phyloP scores from a whole-genome alignment of 2,888 invertebrate species.

The Seira sanloemensis region DNA sequence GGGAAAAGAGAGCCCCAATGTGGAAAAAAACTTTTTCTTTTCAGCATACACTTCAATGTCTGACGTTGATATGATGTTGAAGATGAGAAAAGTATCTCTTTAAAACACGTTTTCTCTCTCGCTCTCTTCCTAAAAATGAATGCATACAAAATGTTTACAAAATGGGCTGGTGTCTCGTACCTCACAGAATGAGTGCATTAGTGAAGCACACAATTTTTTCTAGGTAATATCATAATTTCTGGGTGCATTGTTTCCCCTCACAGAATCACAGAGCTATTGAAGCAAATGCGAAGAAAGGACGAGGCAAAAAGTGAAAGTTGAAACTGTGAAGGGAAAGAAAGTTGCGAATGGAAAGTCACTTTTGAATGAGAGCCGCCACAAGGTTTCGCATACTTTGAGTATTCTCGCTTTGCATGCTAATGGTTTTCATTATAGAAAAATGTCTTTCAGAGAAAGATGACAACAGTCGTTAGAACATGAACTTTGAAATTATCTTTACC shows the following conservation, averaged over 20 bases:
- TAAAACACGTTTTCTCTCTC: not conserved
- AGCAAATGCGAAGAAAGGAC: not conserved
- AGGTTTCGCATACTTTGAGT: not conserved
- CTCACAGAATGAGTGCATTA: too few species aligned
- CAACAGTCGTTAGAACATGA: too few species aligned
- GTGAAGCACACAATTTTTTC: too few species aligned
- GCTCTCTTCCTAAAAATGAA: not conserved
- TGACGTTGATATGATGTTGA: not conserved
- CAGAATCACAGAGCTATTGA: not conserved
- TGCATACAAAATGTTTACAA: not conserved
- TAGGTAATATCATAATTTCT: not conserved
- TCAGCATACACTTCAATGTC: not conserved
- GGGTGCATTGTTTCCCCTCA: not conserved
- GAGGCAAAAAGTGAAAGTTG: not conserved
- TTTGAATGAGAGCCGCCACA: not conserved
- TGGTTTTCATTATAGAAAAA: too few species aligned
- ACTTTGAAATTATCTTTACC: too few species aligned
- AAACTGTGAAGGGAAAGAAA: not conserved
- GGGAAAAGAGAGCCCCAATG: not conserved
- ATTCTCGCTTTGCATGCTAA: too few species aligned
- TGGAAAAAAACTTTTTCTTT: not conserved
- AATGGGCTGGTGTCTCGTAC: not conserved
- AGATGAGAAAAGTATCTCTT: not conserved
- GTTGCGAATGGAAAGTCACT: not conserved
- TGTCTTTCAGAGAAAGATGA: too few species aligned